These are phyloP conservation scores for Phocides pigmalion DNA, from an alignment of 1,140 invertebrate genomes.

Conservation along the genomic window DNA sequence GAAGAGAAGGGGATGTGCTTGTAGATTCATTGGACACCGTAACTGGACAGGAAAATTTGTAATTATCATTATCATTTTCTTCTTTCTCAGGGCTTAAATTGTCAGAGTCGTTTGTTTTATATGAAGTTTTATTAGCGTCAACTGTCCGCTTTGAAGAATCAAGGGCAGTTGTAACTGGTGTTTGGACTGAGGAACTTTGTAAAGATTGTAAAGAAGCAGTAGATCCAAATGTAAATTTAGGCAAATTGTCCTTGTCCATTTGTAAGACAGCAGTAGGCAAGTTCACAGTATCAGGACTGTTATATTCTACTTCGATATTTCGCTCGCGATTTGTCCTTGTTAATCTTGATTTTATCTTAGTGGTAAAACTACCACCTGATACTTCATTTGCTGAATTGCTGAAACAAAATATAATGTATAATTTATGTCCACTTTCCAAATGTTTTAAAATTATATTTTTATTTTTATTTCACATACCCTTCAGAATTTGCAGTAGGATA, in stretches of 20 bases:
- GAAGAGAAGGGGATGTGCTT: conserved; percentile 21
- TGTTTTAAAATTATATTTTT: too few species aligned
- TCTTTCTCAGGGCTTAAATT: conserved; percentile 37
- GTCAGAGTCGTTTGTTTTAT: conserved; percentile 15
- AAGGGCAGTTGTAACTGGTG: conserved; percentile 25
- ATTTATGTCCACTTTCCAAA: too few species aligned
- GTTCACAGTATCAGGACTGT: conserved; percentile 80
- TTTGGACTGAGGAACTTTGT: conserved; percentile 25
- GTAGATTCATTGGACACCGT: conserved; percentile 44
- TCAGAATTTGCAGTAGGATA: conserved; percentile 54
- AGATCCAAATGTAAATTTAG: conserved; percentile 55
- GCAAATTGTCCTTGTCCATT: conserved; percentile 82
- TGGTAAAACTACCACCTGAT: conserved; percentile 52
- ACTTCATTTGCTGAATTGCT: conserved; percentile 35
- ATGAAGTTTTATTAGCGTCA: neutral
- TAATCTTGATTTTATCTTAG: conserved; percentile 76
- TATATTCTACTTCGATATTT: conserved; percentile 64
- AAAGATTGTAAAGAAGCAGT: neutral
- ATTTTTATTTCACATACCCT: conserved; percentile 51
- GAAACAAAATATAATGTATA: conserved; percentile 29
- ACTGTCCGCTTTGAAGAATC: conserved; percentile 19
- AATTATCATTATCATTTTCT: conserved; percentile 27
- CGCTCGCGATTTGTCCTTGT: conserved; percentile 58
- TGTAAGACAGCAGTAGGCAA: conserved; percentile 86
- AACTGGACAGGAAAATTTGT: conserved; percentile 56